Evolutionary conservation across 2,113 vertebrate genomes (phyloP), one percentile per base, ranked within the genome.

Genomic region (Centropristis striata): DNA sequence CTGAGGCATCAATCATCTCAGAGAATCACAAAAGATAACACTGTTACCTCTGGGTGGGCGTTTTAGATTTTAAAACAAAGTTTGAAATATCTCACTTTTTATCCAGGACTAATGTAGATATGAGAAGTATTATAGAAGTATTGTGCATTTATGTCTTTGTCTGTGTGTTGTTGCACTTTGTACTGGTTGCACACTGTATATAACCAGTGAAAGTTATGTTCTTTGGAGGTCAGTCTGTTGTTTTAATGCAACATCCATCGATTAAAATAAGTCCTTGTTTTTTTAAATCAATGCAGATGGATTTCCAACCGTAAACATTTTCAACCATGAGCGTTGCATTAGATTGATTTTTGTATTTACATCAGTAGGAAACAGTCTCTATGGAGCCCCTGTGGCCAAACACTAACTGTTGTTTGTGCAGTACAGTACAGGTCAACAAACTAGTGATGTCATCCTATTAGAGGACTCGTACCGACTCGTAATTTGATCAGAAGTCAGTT

Each of bases 341-440:
- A 28, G 6, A 75, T 59, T 36, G 53, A 73, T 47, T 73, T 51
- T 3, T 42, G 10, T 28, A 78, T 71, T 72, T 69, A 20, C 64
- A 72, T 55, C 67, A 10, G 50, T 20, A 21, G 28, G 54, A 46
- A 70, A 44, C 5, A 36, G 32, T 64, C 57, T 69, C 14, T 64
- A 42, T 69, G 68, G 28, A 53, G 21, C 42, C 60, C 51, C 65
- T 53, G n/a, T 55, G 54, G 47, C 50, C 15, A 46, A 4, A 12
- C 73, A 36, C 25, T 77, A 46, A 75, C 16, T 73, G 37, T n/a
- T 53, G 50, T 63, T 60, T 69, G 32, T 75, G 49, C 66, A 67
- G 21, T 54, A 65, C 66, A 67, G 21, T 54, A 65, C 39, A 79
- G 68, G 14, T 32, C 10, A 32, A 18, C n/a, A 13, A 15, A 8